Evolutionary conservation across 2,113 vertebrate genomes (phyloP), one percentile per base, ranked within the genome.

Genomic region (Hymenochirus boettgeri): DNA sequence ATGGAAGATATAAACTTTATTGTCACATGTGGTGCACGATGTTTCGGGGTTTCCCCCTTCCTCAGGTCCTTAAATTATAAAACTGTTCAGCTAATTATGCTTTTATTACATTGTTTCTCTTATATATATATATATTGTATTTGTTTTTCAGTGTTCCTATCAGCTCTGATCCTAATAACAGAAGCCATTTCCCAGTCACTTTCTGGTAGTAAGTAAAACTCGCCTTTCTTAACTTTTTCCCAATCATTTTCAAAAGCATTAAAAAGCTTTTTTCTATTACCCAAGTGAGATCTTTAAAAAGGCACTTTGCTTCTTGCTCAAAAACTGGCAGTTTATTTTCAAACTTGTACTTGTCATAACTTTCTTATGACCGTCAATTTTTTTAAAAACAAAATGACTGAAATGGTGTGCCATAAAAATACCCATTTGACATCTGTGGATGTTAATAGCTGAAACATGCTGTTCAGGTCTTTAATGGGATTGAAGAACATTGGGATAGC

Each of bases 401-500:
- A 67, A 67, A 67, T 67, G 24, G 56, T 66, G 25, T 66, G 55
- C 52, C 64, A 67, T 67, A 59, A 67, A 57, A 67, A 67, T 59
- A 67, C 56, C 64, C 31, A 42, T 67, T 67, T 59, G 64, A 67
- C 64, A 67, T 67, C 64, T 67, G 56, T 33, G 29, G 47, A 42
- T 59, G 64, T 67, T 67, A 67, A 59, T 35, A 52, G 46, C 56
- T 52, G 56, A 59, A 59, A 59, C 56, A 59, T 29, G 52, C 64
- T 66, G 47, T 59, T 23, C 55, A 42, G 56, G 59, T 55, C 9
- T 11, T 35, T 52, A 59, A 59, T 67, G 27, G 64, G 47, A 67
- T 67, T 67, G 55, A 59, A 59, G 24, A 29, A 29, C 52, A 31
- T 45, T 59, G 58, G 42, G 50, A 67, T 52, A 67, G 47, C 35